phyloP scores from a whole-genome alignment of 2,113 vertebrate genomes.

The Psephotus haematonotus region DNA sequence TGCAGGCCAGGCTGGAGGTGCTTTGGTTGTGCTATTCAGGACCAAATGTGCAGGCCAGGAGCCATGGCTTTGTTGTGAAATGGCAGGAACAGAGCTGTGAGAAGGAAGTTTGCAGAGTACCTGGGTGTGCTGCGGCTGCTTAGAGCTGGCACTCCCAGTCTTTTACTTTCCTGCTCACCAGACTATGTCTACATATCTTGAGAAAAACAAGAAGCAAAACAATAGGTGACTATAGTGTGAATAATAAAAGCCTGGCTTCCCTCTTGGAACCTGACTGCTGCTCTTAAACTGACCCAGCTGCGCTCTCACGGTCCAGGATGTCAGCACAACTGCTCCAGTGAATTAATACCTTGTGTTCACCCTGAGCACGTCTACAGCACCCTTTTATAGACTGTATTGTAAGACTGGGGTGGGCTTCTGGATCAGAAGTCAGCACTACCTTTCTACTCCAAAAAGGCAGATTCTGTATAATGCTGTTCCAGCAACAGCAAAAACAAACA shows the following conservation, averaged over 20 bases:
- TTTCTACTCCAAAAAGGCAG: neutral
- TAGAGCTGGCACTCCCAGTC: slow-evolving; percentile 34
- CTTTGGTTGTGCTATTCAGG: neutral
- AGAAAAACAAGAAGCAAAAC: slow-evolving; percentile 76
- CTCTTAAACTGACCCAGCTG: slow-evolving; percentile 71
- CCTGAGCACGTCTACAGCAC: neutral
- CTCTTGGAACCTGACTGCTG: slow-evolving; percentile 55
- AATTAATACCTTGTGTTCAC: slow-evolving; percentile 65
- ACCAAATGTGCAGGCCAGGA: neutral
- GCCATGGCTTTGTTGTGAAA: neutral
- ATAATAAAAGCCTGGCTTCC: slow-evolving; percentile 63
- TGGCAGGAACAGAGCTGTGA: neutral
- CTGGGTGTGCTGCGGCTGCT: neutral
- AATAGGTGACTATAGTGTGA: slow-evolving; percentile 71
- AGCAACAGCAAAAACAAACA: neutral
- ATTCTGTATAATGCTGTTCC: neutral
- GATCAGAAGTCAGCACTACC: neutral
- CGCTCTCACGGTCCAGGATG: slow-evolving; percentile 65
- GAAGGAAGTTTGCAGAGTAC: slow-evolving; percentile 15
- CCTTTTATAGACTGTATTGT: slow-evolving; percentile 19
- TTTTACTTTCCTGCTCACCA: slow-evolving; percentile 65
- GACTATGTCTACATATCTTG: slow-evolving; percentile 67
- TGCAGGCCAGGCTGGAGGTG: neutral
- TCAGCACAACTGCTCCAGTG: slow-evolving; percentile 45
- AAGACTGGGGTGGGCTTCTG: neutral